These are phyloP conservation scores for Solenopsis invicta DNA, from an alignment of 1,140 invertebrate genomes.

Conservation along the genomic window DNA sequence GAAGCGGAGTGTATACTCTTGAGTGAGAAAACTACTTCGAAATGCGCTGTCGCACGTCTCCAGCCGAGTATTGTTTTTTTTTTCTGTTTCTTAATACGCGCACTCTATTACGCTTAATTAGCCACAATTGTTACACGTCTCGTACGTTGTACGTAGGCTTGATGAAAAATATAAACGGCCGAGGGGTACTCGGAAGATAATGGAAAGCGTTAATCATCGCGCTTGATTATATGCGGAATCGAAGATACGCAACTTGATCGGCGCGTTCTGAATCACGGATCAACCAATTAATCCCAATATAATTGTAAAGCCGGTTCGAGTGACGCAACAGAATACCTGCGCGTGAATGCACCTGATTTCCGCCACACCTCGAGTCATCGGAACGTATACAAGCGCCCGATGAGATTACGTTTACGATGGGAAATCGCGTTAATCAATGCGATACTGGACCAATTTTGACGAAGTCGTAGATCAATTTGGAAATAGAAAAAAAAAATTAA, in stretches of 20 bases:
- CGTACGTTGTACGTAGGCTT: not conserved
- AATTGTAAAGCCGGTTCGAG: conserved; percentile 34
- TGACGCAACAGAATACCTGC: not conserved
- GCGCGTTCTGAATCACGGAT: conserved; percentile 7
- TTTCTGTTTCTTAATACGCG: not conserved
- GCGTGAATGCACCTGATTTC: conserved; percentile 26
- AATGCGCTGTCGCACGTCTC: not conserved
- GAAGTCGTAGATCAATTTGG: not conserved
- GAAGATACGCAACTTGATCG: not conserved
- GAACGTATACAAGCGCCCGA: not conserved
- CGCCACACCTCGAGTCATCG: not conserved
- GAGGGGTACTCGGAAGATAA: not conserved
- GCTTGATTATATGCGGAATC: not conserved
- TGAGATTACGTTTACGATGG: not conserved
- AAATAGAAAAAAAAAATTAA: too few species aligned
- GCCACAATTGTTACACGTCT: not conserved
- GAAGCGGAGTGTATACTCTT: not conserved
- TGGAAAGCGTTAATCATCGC: not conserved
- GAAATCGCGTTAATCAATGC: not conserved
- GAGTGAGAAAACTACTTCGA: conserved; percentile 4
- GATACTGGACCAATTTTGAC: not conserved
- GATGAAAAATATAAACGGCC: not conserved
- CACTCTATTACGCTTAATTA: conserved; percentile 1
- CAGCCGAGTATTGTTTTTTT: not conserved
- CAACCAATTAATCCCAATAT: conserved; percentile 44